Base-by-base conservation (phyloP, 2,888 invertebrate species). In the Hypercompe scribonia region DNA sequence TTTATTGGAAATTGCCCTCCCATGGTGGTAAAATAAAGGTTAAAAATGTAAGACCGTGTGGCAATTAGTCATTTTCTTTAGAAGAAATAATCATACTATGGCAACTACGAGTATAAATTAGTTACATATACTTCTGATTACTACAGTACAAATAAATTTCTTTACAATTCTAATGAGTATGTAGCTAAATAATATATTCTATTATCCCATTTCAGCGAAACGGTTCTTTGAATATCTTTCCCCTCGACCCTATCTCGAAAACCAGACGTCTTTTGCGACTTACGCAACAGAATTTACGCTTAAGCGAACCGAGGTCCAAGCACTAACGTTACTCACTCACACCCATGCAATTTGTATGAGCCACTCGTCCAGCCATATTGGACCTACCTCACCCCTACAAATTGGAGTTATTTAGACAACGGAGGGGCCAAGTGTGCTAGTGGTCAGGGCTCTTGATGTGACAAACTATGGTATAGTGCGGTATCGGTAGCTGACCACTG, bases 251-350 rank as follows among this genome's bases (percentile, higher is more conserved):
- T 92, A 93, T 93, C 93, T 93, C 90, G 86, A 89, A 88, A 90
- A 91, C 89, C 93, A 93, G 93, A 91, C 94, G 93, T 93, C 94
- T 94, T 93, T 93, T 91, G 91, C 89, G 91, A 93, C 94, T 95
- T 95, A 95, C 95, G 95, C 94, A 94, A 95, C 94, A 91, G 91
- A 94, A 94, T 95, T 94, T 93, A 94, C 94, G 95, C 95, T 94
- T 89, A 94, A 93, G 91, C 93, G 94, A 92, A 86, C 92, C 91
- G 92, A 91, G 92, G 93, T 94, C 94, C 94, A 90, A 90, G 91
- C 90, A 90, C 91, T 92, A 91, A 90, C 94, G 92, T 92, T 91
- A 91, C 93, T 93, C 92, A 94, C 94, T 91, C 94, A 95, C 94
- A 94, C 93, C 89, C 91, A 92, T 91, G 90, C 93, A 94, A 91